Percentiles rank a stretch among this genome's conserved stretches.
phyloP scores from a whole-genome alignment of 2,797 vertebrate genomes.

The Pristis pectinata region DNA sequence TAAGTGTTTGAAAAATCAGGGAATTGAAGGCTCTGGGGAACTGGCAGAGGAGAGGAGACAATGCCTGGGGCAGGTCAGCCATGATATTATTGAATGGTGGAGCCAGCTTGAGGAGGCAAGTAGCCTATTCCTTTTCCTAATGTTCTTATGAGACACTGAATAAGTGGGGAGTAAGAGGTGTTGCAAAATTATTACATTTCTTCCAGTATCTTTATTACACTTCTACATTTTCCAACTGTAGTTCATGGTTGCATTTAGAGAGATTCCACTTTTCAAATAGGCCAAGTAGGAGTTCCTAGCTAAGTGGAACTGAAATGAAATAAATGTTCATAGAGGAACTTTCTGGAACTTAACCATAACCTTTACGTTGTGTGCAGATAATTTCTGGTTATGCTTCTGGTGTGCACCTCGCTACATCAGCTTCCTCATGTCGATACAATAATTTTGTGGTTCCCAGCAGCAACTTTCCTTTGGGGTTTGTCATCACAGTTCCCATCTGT shows the following conservation, averaged over 20 bases:
- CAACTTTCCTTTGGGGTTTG: neutral
- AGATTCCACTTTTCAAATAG: neutral
- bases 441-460: neutral
- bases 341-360: slow-evolving; percentile 6
- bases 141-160: neutral
- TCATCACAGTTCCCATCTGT: neutral
- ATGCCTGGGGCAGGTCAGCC: too few species aligned
- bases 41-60: too few species aligned
- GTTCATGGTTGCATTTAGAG: neutral
- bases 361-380: neutral
- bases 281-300: neutral
- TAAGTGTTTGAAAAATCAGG: too few species aligned
- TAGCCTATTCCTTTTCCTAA: too few species aligned
- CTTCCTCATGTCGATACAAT: neutral
- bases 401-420: neutral
- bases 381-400: neutral
- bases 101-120: too few species aligned
- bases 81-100: too few species aligned
- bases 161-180: neutral
- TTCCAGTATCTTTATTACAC: neutral
- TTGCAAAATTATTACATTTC: neutral
- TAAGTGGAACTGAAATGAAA: neutral
- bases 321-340: neutral
- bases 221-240: neutral
- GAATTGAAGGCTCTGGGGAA: too few species aligned